phyloP scores from a whole-genome alignment of 2,888 invertebrate species.

The Metellina segmentata region DNA sequence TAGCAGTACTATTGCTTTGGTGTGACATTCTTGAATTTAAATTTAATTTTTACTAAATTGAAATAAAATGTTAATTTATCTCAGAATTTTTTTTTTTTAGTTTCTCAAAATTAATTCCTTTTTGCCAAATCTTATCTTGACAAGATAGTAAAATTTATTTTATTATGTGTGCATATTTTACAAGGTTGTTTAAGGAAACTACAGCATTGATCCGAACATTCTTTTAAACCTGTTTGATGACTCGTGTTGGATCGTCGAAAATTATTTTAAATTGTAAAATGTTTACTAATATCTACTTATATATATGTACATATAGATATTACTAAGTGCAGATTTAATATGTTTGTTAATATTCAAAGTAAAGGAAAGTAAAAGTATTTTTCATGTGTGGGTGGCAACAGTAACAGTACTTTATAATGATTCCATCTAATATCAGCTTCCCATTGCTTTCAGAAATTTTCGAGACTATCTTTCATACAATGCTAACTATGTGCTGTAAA shows the following conservation, averaged over 20 bases:
- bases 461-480: neutral
- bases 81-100: no score
- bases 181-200: neutral
- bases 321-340: neutral
- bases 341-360: neutral
- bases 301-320: slow-evolving; percentile 1
- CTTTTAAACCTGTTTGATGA: neutral
- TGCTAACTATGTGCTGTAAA: neutral
- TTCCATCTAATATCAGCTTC: neutral
- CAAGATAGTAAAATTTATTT: neutral
- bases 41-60: no score
- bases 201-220: neutral
- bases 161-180: neutral
- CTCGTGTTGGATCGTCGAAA: neutral
- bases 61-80: no score
- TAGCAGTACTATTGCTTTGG: no score
- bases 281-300: slow-evolving; percentile 1
- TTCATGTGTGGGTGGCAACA: slow-evolving; percentile 1
- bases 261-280: neutral
- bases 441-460: neutral
- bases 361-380: neutral
- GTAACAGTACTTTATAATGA: neutral
- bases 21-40: no score
- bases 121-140: neutral
- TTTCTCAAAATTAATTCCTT: no score